Evolutionary conservation across 2,888 invertebrate species (phyloP), one percentile per base, ranked within the genome.

Genomic region (Blera fallax): DNA sequence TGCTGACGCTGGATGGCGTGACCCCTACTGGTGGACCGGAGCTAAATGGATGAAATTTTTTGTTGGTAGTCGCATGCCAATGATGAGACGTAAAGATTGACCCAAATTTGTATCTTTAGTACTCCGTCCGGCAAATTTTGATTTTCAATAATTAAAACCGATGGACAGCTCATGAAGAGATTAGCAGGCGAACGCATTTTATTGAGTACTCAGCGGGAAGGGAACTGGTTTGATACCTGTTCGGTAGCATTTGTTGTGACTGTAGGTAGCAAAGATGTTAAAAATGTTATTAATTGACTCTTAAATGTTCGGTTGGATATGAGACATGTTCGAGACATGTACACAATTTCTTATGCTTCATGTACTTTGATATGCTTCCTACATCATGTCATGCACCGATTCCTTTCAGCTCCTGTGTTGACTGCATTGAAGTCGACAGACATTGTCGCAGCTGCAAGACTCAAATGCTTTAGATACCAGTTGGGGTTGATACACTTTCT

Each of bases 321-420:
- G n/a, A n/a, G 52, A 29, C 24, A 52, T 52, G 14, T 16, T 24
- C n/a, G n/a, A 34, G n/a, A 50, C 34, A 21, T 65, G 65, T 34
- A 8, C 3, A 34, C 14, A 10, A 14, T 0, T 16, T 7, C 10
- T 43, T 11, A 2, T 16, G 16, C 14, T 10, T 16, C 2, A 43
- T 8, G 8, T 32, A 32, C 32, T 10, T 2, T 32, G 6, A 24
- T 21, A n/a, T 11, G 29, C 24, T 50, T 65, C 64, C 64, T 37
- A 58, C 8, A 50, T 67, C 50, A 37, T 29, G 67, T 50, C 67
- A 77, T 37, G 58, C 76, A 77, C 50, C 37, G 48, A 14, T 77
- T 74, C 16, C 27, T 70, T 10, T 21, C n/a, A n/a, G n/a, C n/a
- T n/a, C n/a, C n/a, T n/a, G n/a, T n/a, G n/a, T n/a, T n/a, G n/a